phyloP scores from a whole-genome alignment of 2,888 invertebrate genomes.

The Rosalia funebris region DNA sequence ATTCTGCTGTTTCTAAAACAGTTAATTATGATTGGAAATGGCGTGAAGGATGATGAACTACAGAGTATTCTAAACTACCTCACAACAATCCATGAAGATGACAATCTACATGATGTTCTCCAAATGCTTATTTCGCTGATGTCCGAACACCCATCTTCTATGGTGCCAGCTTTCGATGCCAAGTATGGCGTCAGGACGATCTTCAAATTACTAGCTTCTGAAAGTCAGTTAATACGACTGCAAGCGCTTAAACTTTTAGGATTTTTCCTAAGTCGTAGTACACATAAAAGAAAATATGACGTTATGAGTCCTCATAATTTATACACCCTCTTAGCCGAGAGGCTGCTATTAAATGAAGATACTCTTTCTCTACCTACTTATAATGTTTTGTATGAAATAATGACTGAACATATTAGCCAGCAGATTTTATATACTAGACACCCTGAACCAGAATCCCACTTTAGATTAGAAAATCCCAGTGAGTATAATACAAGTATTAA shows the following conservation, averaged over 20 bases:
- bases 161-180: conserved; percentile 98
- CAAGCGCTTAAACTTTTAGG: conserved; percentile 97
- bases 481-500: conserved; percentile 59
- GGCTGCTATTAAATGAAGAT: conserved; percentile 88
- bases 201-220: conserved; percentile 95
- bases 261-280: conserved; percentile 97
- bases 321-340: conserved; percentile 94
- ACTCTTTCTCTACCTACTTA: conserved; percentile 94
- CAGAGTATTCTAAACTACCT: conserved; percentile 98
- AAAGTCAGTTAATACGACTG: conserved; percentile 94
- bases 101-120: conserved; percentile 97
- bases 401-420: conserved; percentile 96
- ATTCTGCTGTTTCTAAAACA: conserved; percentile 96
- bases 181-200: conserved; percentile 97
- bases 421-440: conserved; percentile 94
- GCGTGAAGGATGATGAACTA: conserved; percentile 97
- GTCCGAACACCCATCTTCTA: conserved; percentile 98
- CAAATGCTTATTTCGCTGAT: conserved; percentile 96
- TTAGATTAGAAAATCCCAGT: conserved; percentile 96
- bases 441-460: conserved; percentile 94
- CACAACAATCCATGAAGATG: conserved; percentile 98
- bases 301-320: conserved; percentile 99
- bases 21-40: conserved; percentile 95
- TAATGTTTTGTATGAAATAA: conserved; percentile 97
- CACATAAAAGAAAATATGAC: conserved; percentile 98